Evolutionary conservation across 2,797 vertebrate genomes (phyloP), one percentile per base, ranked within the genome.

Genomic region (Mus spretus): DNA sequence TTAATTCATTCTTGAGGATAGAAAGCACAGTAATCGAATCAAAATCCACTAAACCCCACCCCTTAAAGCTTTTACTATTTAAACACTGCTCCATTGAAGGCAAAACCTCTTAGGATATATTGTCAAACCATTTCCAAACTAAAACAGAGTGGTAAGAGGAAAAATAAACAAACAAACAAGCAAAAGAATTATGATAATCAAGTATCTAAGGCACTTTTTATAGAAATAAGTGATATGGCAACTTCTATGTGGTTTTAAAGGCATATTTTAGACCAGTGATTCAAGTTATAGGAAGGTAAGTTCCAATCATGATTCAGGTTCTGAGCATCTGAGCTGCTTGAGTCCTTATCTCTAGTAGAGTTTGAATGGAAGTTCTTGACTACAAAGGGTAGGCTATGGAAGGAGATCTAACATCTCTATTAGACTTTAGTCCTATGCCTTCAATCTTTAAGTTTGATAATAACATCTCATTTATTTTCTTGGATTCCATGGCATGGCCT

Each of bases 401-500:
- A 94, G 26, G 26, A 22, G 5, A 72, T n/a, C 19, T 1, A 89
- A 13, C 8, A 57, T 55, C 31, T 11, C 22, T 7, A 78, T 26
- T 50, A 40, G 15, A 88, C 19, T 53, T 91, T 79, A 59, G 37
- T 78, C 53, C 55, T 57, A 1, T 77, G 31, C 87, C 74, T 91
- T 93, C 50, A 81, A 31, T 74, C 65, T 90, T 94, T 65, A 74
- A 11, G 28, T 89, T 92, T 53, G 13, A 55, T 63, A 77, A 55
- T 12, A 91, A 75, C 1, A 47, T 67, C 78, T 72, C n/a, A 82
- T 96, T 57, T 65, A n/a, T 87, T 53, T 78, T 53, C 2, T n/a
- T 74, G 34, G 9, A 87, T 81, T 89, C 65, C 59, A 47, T 31
- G 14, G 53, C 11, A 84, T 24, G 88, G 7, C 34, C 26, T 88